A percentile compares a stretch with the other conserved stretches of the same genome.
phyloP scores from a whole-genome alignment of 2,113 vertebrate species.

The Melanerpes aurifrons region DNA sequence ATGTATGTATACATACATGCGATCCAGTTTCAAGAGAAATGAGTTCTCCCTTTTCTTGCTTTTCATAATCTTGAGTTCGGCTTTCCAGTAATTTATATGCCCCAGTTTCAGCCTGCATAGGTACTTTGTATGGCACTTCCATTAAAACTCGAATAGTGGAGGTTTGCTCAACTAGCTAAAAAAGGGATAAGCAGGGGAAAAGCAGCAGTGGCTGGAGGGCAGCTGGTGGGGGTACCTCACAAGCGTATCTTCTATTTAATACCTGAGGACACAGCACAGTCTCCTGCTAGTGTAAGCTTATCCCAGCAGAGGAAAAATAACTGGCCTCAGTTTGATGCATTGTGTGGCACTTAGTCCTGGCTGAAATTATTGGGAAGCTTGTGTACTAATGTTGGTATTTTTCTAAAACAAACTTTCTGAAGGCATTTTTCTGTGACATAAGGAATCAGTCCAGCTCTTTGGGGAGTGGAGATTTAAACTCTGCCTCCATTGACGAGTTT shows the following conservation, averaged over 20 bases:
- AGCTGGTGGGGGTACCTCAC: not conserved
- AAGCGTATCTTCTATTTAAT: not conserved
- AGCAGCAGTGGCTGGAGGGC: not conserved
- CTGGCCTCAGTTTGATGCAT: not conserved
- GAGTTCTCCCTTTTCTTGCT: conserved; percentile 1
- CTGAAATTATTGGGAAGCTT: not conserved
- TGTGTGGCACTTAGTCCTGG: not conserved
- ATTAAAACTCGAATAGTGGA: conserved; percentile 14
- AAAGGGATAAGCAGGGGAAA: not conserved
- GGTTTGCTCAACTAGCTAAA: not conserved
- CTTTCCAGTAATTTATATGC: conserved; percentile 44
- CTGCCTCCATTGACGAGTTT: not conserved
- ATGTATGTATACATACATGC: conserved; percentile 30
- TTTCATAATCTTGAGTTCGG: not conserved
- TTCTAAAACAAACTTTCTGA: not conserved
- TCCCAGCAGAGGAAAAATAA: not conserved
- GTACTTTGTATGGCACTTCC: not conserved
- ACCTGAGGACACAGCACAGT: not conserved
- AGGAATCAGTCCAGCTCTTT: not conserved
- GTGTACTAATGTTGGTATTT: fast-evolving
- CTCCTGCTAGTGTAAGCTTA: not conserved
- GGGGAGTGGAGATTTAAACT: not conserved
- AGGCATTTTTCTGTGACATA: not conserved
- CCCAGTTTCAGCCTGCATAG: conserved; percentile 24
- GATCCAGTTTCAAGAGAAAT: conserved; percentile 17